phyloP scores from a whole-genome alignment of 2,113 vertebrate species.

The Engraulis encrasicolus region DNA sequence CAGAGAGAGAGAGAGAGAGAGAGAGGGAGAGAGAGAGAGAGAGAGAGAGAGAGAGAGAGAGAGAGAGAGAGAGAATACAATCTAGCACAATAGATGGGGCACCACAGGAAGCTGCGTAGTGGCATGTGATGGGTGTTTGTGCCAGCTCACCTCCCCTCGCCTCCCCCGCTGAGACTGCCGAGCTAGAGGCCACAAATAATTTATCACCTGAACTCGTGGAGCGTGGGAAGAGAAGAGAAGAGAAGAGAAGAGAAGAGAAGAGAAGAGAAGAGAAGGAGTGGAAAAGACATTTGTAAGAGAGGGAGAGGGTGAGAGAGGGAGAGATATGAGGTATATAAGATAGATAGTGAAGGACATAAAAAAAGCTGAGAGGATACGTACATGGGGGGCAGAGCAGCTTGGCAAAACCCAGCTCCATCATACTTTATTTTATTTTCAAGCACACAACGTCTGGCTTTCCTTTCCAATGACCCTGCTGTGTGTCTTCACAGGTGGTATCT shows the following conservation, averaged over 20 bases:
- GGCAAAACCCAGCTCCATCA: too few species aligned
- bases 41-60: not conserved
- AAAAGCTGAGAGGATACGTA: too few species aligned
- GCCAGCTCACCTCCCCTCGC: conserved; percentile 26
- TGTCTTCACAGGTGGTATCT: too few species aligned
- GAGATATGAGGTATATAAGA: too few species aligned
- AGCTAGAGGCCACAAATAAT: conserved; percentile 50
- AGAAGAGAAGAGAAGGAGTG: not conserved
- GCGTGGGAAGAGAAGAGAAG: conserved; percentile 30
- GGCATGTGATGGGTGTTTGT: conserved; percentile 24
- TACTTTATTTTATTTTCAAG: too few species aligned
- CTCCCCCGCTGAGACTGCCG: conserved; percentile 30
- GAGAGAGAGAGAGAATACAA: conserved; percentile 30
- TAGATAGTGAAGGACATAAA: too few species aligned
- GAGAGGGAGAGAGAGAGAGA: conserved; percentile 13
- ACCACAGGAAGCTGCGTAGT: conserved; percentile 10
- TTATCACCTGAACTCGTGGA: conserved; percentile 43
- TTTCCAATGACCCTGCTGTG: too few species aligned
- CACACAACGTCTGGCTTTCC: not conserved
- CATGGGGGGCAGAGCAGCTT: too few species aligned
- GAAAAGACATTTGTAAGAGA: not conserved
- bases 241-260: conserved; percentile 26
- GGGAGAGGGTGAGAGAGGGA: not conserved
- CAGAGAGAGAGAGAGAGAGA: too few species aligned
- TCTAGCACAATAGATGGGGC: too few species aligned